These are phyloP conservation scores for Ahaetulla prasina DNA, from an alignment of 2,113 vertebrate genomes.

Conservation along the genomic window DNA sequence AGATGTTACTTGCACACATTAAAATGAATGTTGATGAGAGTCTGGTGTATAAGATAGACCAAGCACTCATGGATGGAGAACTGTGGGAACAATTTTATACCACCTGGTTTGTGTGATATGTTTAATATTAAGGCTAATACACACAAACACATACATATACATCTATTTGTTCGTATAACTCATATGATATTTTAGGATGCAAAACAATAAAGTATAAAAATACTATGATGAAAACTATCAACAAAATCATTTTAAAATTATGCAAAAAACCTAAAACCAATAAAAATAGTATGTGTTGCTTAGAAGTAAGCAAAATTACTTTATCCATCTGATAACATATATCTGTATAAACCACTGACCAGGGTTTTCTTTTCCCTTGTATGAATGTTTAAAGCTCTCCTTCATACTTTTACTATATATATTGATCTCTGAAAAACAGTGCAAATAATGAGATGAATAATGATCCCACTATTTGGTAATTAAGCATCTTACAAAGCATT, in stretches of 20 bases:
- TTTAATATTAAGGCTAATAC: background rate
- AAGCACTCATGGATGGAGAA: too few relatives aligned
- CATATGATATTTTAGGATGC: background rate
- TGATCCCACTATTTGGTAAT: slow-evolving; percentile 94
- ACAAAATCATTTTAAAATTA: background rate
- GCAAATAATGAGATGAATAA: slow-evolving; percentile 96
- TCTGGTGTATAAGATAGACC: too few relatives aligned
- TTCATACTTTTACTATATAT: slow-evolving; percentile 86
- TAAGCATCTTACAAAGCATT: slow-evolving; percentile 94
- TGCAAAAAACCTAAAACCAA: slow-evolving; percentile 18
- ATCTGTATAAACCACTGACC: slow-evolving; percentile 52
- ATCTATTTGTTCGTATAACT: slow-evolving; percentile 3
- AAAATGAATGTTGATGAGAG: too few relatives aligned
- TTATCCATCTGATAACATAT: slow-evolving; percentile 44
- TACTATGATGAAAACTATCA: background rate
- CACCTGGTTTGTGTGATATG: background rate
- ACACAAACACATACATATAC: background rate
- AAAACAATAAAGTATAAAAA: background rate
- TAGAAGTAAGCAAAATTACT: slow-evolving; percentile 60
- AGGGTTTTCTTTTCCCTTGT: slow-evolving; percentile 61
- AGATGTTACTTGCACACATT: too few relatives aligned
- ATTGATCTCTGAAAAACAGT: slow-evolving; percentile 96
- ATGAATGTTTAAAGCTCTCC: slow-evolving; percentile 73
- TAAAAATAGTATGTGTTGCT: slow-evolving; percentile 44
- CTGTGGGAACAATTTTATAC: too few relatives aligned